Base-by-base conservation (phyloP, 2,113 vertebrate genomes). In the Anolis sagrei region DNA sequence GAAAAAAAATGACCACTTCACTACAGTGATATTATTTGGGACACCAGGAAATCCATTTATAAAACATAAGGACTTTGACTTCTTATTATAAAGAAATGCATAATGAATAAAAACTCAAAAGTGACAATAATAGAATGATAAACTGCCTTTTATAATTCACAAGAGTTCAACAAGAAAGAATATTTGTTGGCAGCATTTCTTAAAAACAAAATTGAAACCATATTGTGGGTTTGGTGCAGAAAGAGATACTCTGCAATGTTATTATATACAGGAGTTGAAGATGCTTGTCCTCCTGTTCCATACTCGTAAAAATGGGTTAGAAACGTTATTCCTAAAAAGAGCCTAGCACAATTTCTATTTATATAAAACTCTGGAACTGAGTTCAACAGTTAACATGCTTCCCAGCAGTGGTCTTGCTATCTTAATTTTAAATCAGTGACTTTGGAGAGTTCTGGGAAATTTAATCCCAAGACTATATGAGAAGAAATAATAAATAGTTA, bases 61-160 rank as follows among this genome's bases (percentile, higher is more conserved):
- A 44, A 76, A 85, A 36, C 25, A 32, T 21, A 73, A 16, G 44
- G 48, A 44, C 39, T 44, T 44, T 44, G 2, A 44, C 39, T 44
- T 2, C 32, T 88, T 91, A 23, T 61, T 23, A 89, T 89, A 64
- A 86, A 76, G 7, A 88, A 86, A 76, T 62, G 2, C 32, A 18
- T 48, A 44, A 84, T 91, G 29, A 79, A 86, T 89, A 88, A 83
- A 79, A 85, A 90, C 68, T 61, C 69, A 86, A 86, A 90, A 86
- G 58, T 79, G 11, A 2, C 61, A 82, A 36, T 84, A 76, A 74
- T 76, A 79, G 83, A 70, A 87, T 85, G 49, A 87, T 69, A 89
- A 89, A 89, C 10, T 83, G 44, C 23, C 9, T 79, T 91, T 90
- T 79, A 83, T 29, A 89, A 44, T 80, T 64, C 34, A 82, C 39